Conservation (phyloP, 2,113 vertebrate species). For the Scolopax mira region DNA sequence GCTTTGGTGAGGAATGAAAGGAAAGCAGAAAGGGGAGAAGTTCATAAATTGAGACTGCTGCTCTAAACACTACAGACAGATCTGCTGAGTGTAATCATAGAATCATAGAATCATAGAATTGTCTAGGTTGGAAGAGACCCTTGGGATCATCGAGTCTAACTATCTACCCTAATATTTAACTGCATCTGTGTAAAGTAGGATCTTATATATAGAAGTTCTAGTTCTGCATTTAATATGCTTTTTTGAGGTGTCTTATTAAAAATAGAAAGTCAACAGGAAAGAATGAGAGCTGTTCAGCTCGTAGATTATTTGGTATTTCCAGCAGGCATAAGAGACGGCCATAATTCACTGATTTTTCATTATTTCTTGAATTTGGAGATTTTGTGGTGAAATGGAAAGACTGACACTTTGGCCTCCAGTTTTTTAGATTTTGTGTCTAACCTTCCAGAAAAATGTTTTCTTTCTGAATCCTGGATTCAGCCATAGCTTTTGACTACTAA, state of each 20-base stretch:
- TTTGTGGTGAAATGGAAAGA: neutral
- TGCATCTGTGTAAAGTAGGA: neutral
- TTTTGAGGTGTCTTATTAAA: neutral
- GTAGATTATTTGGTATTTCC: neutral
- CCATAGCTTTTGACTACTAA: neutral
- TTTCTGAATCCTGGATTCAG: neutral
- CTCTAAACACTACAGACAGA: neutral
- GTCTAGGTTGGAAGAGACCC: too few relatives aligned
- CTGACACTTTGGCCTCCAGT: neutral
- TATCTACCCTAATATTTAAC: too few relatives aligned
- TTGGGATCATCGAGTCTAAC: too few relatives aligned
- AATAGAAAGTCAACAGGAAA: neutral
- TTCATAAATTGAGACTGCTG: neutral
- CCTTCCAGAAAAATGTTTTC: fast-evolving
- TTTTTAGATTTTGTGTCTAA: neutral
- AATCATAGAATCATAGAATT: too few relatives aligned
- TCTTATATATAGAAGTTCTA: neutral
- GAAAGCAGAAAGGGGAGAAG: neutral
- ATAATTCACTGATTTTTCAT: neutral
- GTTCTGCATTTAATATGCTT: neutral
- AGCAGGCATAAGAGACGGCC: neutral
- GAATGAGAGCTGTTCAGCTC: neutral
- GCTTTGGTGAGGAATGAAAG: neutral
- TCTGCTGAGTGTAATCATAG: neutral
- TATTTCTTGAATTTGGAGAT: neutral